phyloP scores from a whole-genome alignment of 1,140 invertebrate species.

The Drosophila paulistorum region DNA sequence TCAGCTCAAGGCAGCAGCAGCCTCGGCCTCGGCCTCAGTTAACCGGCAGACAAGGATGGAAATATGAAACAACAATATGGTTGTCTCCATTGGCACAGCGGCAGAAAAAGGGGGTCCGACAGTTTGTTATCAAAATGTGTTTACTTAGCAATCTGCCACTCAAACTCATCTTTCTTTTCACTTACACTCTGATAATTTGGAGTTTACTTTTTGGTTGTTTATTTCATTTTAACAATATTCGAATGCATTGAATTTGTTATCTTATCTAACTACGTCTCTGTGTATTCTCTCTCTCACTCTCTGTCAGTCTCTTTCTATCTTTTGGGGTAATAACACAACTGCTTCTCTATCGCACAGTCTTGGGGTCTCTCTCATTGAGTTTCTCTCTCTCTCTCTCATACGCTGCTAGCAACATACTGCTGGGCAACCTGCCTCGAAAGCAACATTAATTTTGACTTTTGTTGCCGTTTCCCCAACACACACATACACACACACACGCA shows the following conservation, averaged over 20 bases:
- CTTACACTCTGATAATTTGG: too few relatives aligned
- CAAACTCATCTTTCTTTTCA: too few relatives aligned
- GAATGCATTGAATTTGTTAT: too few relatives aligned
- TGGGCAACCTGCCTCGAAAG: slow-evolving; percentile 1
- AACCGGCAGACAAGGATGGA: slow-evolving; percentile 1
- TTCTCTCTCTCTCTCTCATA: neutral
- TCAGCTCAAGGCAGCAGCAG: slow-evolving; percentile 46
- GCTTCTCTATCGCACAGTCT: slow-evolving; percentile 4
- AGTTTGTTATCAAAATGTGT: too few relatives aligned
- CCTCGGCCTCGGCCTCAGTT: slow-evolving; percentile 30
- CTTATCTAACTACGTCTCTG: neutral
- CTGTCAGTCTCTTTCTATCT: slow-evolving; percentile 24
- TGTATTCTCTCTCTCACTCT: slow-evolving; percentile 3
- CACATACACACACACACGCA: neutral
- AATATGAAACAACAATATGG: slow-evolving; percentile 5
- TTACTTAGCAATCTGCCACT: too few relatives aligned
- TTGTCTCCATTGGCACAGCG: slow-evolving; percentile 11
- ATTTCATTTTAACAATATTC: too few relatives aligned
- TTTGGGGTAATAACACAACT: slow-evolving; percentile 38
- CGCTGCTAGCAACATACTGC: slow-evolving; percentile 27
- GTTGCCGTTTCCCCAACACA: slow-evolving; percentile 8
- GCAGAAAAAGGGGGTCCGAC: neutral
- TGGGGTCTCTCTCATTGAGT: neutral
- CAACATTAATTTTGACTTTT: slow-evolving; percentile 29
- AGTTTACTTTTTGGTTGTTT: too few relatives aligned